Base-by-base conservation (phyloP, 2,113 vertebrate species). In the Sterrhoptilus dennistouni region DNA sequence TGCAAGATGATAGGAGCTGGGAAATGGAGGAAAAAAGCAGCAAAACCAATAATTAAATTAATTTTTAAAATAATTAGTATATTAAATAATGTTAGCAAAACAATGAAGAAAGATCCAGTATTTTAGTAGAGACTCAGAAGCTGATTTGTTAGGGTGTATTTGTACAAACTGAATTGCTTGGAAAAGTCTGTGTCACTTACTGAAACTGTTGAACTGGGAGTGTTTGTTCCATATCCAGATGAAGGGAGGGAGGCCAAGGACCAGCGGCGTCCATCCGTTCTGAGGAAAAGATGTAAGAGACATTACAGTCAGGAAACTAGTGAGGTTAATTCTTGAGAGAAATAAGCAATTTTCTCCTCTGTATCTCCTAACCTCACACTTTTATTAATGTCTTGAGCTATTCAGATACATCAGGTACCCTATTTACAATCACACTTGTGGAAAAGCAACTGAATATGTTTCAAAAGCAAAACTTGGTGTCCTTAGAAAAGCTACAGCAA, bases 151-250 rank as follows among this genome's bases (percentile, higher is more conserved):
- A 96, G 94, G 84, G 82, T 84, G 92, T 81, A 28, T 79, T 83
- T 84, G 74, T 90, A 91, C 57, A 85, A 89, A 94, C 60, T 68
- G 79, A 88, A 95, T 50, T 81, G 82, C 80, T 90, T 86, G 71
- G 47, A 92, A 76, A 93, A 91, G 83, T 87, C 31, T 89, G 60
- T 75, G 33, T 22, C 94, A 98, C 98, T 99, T 98, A 99, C 99
- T 84, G 99, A 99, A 97, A 99, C 99, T 27, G 99, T 99, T 77
- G 99, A 99, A 95, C 99, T 99, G 93, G 99, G 99, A 69, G 99
- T 99, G 98, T 99, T 99, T 95, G 99, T 99, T 96, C 99, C 99
- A 97, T 99, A 99, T 31, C 99, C 99, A 54, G 99, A 99, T 3
- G 99, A 99, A 31, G 99, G 99, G 76, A 99, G 95, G 59, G 99